A percentile compares a stretch with the other conserved stretches of the same genome.
These are phyloP conservation scores for Synergus japonicus DNA, from an alignment of 2,888 invertebrate genomes.

Conservation along the genomic window DNA sequence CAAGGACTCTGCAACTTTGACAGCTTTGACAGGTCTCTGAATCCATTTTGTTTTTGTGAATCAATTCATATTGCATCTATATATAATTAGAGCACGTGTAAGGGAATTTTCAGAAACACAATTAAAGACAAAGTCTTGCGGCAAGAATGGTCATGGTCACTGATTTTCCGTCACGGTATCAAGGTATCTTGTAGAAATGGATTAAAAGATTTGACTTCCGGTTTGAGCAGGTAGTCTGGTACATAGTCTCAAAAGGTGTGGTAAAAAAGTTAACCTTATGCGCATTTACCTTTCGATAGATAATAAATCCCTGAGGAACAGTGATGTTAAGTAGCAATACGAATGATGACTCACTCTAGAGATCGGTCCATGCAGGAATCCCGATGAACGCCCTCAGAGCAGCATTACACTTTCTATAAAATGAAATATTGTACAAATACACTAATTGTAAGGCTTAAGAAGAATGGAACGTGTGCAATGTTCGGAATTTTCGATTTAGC, in stretches of 20 bases:
- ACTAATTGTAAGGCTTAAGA: too few species aligned
- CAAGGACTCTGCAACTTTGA: neutral
- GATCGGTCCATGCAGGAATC: constrained; percentile 69
- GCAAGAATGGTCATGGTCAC: constrained; percentile 66
- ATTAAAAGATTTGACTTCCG: constrained; percentile 68
- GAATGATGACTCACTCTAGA: constrained; percentile 65
- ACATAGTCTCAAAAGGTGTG: constrained; percentile 56
- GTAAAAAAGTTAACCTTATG: constrained; percentile 35
- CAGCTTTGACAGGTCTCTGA: neutral
- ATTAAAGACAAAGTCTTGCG: constrained; percentile 20
- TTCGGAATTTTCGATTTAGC: constrained; percentile 16
- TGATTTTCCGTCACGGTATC: constrained; percentile 69
- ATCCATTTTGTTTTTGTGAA: neutral
- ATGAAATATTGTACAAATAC: constrained; percentile 55
- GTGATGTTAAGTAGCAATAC: neutral
- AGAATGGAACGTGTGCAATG: neutral
- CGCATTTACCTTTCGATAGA: neutral
- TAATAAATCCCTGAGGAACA: neutral
- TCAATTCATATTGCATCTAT: neutral
- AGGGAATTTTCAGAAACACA: constrained; percentile 7
- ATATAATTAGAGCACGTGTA: constrained; percentile 7
- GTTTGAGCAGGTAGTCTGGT: constrained; percentile 61
- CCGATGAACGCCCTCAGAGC: constrained; percentile 50
- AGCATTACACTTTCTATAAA: constrained; percentile 50
- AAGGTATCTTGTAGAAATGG: constrained; percentile 60